Conservation (phyloP, 2,797 vertebrate species). For the Diglossa cyanea region DNA sequence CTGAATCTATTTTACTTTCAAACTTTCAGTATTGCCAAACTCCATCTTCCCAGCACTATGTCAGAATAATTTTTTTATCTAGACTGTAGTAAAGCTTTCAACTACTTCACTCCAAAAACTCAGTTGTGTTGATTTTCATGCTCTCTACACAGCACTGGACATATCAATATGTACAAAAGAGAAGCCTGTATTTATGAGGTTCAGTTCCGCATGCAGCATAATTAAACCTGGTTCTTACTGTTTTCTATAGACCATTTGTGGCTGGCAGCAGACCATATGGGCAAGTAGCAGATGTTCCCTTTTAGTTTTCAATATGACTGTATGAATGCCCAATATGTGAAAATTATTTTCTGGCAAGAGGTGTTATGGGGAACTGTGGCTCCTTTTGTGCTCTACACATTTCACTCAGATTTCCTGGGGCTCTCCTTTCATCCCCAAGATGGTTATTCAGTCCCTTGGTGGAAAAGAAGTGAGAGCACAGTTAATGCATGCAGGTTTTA, state of each 20-base stretch:
- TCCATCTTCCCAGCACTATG: not conserved
- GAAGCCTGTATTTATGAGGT: not conserved
- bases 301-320: slow-evolving; percentile 42
- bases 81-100: not conserved
- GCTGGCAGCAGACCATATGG: not conserved
- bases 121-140: not conserved
- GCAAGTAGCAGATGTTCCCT: slow-evolving; percentile 56
- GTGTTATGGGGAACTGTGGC: not conserved
- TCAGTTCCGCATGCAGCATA: not conserved
- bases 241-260: slow-evolving; percentile 19
- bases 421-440: not conserved
- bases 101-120: not conserved
- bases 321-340: slow-evolving; percentile 8
- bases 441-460: not conserved
- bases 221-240: slow-evolving; percentile 31
- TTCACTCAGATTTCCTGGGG: not conserved
- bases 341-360: slow-evolving; percentile 49
- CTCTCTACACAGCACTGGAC: slow-evolving; percentile 3
- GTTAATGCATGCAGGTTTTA: not conserved
- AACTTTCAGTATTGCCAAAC: not conserved
- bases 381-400: not conserved
- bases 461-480: slow-evolving; percentile 6
- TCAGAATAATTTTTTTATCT: not conserved
- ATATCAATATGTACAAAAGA: not conserved
- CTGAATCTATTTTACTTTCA: not conserved